Evolutionary conservation across 2,113 vertebrate species (phyloP).

Genomic region (Oryzias melastigma): DNA sequence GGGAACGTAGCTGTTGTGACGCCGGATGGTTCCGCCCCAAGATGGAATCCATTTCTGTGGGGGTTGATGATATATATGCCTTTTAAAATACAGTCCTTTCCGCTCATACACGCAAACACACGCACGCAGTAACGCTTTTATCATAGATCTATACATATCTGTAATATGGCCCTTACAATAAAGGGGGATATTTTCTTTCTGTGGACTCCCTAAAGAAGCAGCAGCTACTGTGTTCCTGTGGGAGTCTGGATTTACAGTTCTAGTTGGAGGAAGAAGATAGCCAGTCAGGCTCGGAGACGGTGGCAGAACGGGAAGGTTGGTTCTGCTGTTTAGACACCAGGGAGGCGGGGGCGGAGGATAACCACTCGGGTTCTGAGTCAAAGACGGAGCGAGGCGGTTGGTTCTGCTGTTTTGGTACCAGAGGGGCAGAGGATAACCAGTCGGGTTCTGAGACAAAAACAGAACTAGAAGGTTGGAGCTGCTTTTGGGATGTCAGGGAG

Average conservation of each 20-base stretch:
- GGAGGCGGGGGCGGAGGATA: slow-evolving; percentile 26
- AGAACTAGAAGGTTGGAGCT: slow-evolving; percentile 51
- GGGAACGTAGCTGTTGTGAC: slow-evolving; percentile 11
- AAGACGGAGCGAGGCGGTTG: slow-evolving; percentile 46
- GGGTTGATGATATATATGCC: slow-evolving; percentile 39
- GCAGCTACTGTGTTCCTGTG: slow-evolving; percentile 53
- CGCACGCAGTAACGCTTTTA: slow-evolving; percentile 60
- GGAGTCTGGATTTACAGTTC: slow-evolving; percentile 68
- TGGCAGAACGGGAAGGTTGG: slow-evolving; percentile 34
- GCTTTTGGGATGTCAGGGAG: slow-evolving; percentile 31
- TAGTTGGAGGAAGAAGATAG: slow-evolving; percentile 69
- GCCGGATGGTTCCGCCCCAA: slow-evolving; percentile 11
- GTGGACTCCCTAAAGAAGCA: slow-evolving; percentile 78
- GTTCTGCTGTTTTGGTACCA: too few relatives aligned
- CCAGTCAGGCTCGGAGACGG: slow-evolving; percentile 75
- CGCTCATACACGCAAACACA: slow-evolving; percentile 69
- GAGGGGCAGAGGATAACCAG: slow-evolving; percentile 68
- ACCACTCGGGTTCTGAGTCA: slow-evolving; percentile 75
- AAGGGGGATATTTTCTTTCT: slow-evolving; percentile 77
- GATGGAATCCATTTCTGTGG: slow-evolving; percentile 29
- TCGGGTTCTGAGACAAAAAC: slow-evolving; percentile 67
- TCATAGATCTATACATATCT: slow-evolving; percentile 65
- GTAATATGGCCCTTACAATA: slow-evolving; percentile 46
- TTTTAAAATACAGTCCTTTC: slow-evolving; percentile 64
- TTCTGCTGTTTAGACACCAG: too few relatives aligned